Base-by-base conservation (phyloP, 2,888 invertebrate species). In the Agyllia agylla region DNA sequence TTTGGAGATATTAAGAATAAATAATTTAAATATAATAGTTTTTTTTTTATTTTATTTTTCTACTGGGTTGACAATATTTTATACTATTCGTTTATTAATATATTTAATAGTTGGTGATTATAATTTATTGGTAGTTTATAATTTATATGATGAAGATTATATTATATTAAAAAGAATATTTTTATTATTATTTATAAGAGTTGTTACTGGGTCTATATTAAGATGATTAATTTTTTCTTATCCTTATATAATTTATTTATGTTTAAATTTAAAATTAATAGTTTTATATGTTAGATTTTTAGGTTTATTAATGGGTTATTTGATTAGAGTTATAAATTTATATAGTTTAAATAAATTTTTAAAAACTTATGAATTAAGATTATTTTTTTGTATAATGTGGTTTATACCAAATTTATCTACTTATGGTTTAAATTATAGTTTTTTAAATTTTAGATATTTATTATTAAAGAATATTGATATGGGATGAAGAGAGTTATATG, bases 31-130 rank as follows among this genome's bases (percentile, higher is more conserved):
- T 98, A 95, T 97, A 94, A 96, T 97, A 96, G 96, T 97, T 96
- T 98, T 97, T 96, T 95, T 98, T 94, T 96, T 98, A 95, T 98
- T 97, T 96, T 98, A 97, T 97, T 27, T 98, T 96, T 98, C 98
- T 73, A 98, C 98, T 0, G 98, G 98, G 0, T 97, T 98, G 95
- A 98, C 98, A 20, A 97, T 98, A 93, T 97, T 96, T 96, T 98
- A 98, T 97, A 97, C 96, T 86, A 96, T 98, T 95, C 98, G 98
- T 6, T 97, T 98, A 96, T 95, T 96, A 91, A 98, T 97, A 96
- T 98, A 98, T 97, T 96, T 97, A 93, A 97, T 98, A 96, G 94
- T 97, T 79, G 97, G 97, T 89, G 96, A 97, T 96, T 97, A 95
- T 96, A 98, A 98, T 97, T 97, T 97, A 96, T 93, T 96, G 85